phyloP scores from a whole-genome alignment of 2,888 invertebrate species.

The Chironomus tentans region DNA sequence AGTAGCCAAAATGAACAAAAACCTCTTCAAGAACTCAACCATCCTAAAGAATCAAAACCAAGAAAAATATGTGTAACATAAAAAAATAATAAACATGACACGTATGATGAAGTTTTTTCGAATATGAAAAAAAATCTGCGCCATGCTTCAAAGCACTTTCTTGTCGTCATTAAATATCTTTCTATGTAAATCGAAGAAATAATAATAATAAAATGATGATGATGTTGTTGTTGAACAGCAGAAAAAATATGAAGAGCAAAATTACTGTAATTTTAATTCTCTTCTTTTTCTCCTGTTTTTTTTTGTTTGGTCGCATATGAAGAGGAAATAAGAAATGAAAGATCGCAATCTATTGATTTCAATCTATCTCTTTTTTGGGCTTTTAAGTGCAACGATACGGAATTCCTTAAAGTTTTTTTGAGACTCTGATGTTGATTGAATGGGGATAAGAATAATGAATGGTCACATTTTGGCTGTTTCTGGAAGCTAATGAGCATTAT shows the following conservation, averaged over 20 bases:
- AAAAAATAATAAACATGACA: conserved; percentile 22
- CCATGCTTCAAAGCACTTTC: conserved; percentile 16
- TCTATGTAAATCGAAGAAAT: background rate
- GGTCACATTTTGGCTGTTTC: too few species aligned
- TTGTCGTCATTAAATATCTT: background rate
- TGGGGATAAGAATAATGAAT: too few species aligned
- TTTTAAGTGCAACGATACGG: too few species aligned
- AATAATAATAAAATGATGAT: background rate
- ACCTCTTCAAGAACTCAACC: too few species aligned
- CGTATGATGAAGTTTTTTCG: conserved; percentile 22
- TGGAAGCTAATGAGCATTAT: too few species aligned
- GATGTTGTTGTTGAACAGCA: background rate
- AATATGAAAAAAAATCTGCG: conserved; percentile 1
- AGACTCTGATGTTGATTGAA: too few species aligned
- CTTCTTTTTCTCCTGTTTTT: background rate
- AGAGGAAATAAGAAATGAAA: background rate
- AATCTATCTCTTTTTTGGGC: conserved; percentile 25
- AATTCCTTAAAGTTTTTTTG: too few species aligned
- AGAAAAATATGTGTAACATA: conserved; percentile 13
- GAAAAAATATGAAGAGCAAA: background rate
- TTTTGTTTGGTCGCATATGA: background rate
- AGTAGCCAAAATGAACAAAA: too few species aligned
- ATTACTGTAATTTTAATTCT: conserved; percentile 19
- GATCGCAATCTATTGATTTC: background rate
- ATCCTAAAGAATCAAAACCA: background rate